Evolutionary conservation across 2,113 vertebrate species (phyloP).

Genomic region (Athene noctua): DNA sequence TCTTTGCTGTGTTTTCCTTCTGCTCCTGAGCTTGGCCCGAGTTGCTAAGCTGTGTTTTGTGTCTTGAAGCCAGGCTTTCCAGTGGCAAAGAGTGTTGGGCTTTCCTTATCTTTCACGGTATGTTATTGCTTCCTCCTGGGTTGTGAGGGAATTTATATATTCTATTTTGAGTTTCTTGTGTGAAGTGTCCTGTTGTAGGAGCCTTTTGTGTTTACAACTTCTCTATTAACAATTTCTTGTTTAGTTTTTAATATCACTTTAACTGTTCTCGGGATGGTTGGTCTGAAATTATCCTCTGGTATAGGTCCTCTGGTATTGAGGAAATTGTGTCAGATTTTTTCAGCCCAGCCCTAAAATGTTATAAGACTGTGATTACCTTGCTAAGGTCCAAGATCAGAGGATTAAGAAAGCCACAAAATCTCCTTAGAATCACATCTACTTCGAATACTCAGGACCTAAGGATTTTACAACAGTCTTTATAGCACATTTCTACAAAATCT

Average conservation of each 20-base stretch:
- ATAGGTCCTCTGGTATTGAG: background rate
- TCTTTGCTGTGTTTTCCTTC: background rate
- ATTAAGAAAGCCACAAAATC: background rate
- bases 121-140: background rate
- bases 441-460: background rate
- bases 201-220: background rate
- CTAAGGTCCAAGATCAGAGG: background rate
- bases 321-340: background rate
- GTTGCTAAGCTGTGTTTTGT: background rate
- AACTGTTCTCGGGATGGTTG: background rate
- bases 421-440: background rate
- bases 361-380: background rate
- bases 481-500: background rate
- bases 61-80: background rate
- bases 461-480: background rate
- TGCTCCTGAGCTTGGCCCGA: background rate
- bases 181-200: background rate
- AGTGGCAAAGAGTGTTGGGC: background rate
- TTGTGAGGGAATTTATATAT: background rate
- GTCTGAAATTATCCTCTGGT: background rate
- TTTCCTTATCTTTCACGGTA: background rate
- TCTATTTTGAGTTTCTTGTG: background rate
- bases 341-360: background rate
- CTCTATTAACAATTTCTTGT: background rate
- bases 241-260: background rate